phyloP scores from a whole-genome alignment of 1,140 invertebrate genomes.

The Lithobius niger region DNA sequence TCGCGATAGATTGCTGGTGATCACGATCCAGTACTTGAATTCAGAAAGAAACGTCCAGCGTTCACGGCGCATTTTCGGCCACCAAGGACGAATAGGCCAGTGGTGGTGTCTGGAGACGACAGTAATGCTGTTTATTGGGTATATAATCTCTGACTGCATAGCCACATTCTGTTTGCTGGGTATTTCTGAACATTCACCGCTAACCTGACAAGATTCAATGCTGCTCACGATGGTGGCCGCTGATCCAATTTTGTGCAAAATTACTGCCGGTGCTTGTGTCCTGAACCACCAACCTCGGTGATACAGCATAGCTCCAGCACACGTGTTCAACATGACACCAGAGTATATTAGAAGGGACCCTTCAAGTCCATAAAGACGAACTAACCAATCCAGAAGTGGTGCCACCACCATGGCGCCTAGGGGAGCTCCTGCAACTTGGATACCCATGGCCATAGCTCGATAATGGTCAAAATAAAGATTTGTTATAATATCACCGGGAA shows the following conservation, averaged over 20 bases:
- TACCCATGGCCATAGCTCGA: neutral
- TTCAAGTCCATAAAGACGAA: neutral
- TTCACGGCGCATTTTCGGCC: no score
- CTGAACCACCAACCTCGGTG: neutral
- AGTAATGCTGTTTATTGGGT: no score
- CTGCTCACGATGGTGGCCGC: neutral
- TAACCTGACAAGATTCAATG: no score
- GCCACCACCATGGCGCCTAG: neutral
- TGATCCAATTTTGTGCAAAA: neutral
- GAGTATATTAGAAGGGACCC: neutral
- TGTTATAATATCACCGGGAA: neutral
- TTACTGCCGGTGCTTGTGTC: neutral
- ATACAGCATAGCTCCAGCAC: neutral
- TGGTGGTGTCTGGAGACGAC: no score
- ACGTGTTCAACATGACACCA: neutral
- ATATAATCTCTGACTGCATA: no score
- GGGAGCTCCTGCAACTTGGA: neutral
- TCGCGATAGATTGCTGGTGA: neutral
- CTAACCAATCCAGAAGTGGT: neutral
- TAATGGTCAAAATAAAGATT: neutral
- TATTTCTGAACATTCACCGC: no score
- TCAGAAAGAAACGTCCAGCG: neutral
- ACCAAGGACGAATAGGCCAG: no score
- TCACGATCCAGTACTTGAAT: neutral
- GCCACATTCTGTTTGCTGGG: no score